Evolutionary conservation across 2,797 vertebrate genomes (phyloP), one percentile per base, ranked within the genome.

Genomic region (Coregonus ussuriensis): DNA sequence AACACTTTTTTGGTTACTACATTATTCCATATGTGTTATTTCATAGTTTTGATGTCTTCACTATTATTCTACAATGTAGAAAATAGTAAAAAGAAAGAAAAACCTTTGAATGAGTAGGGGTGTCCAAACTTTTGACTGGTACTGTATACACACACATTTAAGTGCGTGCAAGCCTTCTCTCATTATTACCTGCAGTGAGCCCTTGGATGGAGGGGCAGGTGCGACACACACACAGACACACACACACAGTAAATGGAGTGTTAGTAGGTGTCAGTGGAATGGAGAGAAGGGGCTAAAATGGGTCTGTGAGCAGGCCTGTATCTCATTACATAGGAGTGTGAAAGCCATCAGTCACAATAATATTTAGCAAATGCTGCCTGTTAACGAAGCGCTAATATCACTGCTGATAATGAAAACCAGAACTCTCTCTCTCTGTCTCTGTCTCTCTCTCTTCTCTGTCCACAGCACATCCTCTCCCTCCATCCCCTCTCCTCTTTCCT

Each of bases 341-440:
- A 98, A 98, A 96, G 95, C 92, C 94, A 97, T 97, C 96, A 94
- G 94, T 94, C 95, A 94, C 95, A 97, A 96, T 97, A 98, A 98
- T 96, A 96, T 97, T 97, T 96, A 97, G 95, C 96, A 96, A 95
- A 96, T 96, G 96, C 95, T 94, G 95, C 94, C 95, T 96, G 96
- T 97, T 98, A 97, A 98, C 97, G 97, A 98, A 94, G 91, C 91
- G 78, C 84, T 91, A 92, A 92, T 91, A 91, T 91, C 83, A 77
- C 83, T 83, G 81, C 85, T 92, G 89, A 85, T 89, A 92, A 92
- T 90, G 86, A 91, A 88, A 91, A 89, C 84, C 89, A 91, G 91
- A 84, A 88, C 83, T 81, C 76, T 62, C 80, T 81, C 82, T 81
- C 77, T 47, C 7, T 41, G 1, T 41, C 41, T 47, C 9, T 47